phyloP scores from a whole-genome alignment of 2,888 invertebrate genomes.

The Chironomus riparius region DNA sequence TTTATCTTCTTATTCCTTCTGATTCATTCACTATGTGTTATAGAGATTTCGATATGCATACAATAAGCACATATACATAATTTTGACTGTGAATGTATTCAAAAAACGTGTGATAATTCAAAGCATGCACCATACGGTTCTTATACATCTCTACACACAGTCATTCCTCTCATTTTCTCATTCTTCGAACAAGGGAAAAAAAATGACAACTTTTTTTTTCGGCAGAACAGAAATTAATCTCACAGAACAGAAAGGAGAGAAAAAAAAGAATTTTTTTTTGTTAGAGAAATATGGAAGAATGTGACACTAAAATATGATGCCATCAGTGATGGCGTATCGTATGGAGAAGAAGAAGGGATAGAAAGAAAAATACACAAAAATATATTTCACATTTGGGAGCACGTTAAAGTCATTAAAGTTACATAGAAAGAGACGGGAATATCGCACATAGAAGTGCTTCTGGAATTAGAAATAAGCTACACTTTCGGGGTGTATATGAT shows the following conservation, averaged over 20 bases:
- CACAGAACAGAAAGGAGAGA: not conserved
- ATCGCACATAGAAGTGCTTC: not conserved
- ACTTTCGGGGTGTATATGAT: not conserved
- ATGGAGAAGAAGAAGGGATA: not conserved
- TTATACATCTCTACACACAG: not conserved
- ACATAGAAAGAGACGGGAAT: not conserved
- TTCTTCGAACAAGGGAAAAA: not conserved
- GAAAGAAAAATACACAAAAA: not conserved
- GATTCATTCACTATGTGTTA: too few relatives aligned
- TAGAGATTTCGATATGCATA: too few relatives aligned
- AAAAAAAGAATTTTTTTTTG: not conserved
- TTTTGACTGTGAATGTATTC: too few relatives aligned
- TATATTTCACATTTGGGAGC: conserved; percentile 16
- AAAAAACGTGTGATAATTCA: conserved; percentile 12
- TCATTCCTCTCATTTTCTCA: not conserved
- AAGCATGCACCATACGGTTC: conserved; percentile 24
- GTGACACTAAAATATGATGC: conserved; percentile 24
- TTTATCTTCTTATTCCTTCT: too few relatives aligned
- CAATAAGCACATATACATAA: too few relatives aligned
- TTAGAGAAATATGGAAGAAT: conserved; percentile 20
- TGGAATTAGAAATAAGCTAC: not conserved
- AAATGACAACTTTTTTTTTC: conserved; percentile 25
- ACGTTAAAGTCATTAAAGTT: conserved; percentile 22
- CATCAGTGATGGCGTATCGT: not conserved
- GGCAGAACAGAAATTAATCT: conserved; percentile 18